These are phyloP conservation scores for Mesorhabditis belari DNA, from an alignment of 2,888 invertebrate species.

Conservation along the genomic window DNA sequence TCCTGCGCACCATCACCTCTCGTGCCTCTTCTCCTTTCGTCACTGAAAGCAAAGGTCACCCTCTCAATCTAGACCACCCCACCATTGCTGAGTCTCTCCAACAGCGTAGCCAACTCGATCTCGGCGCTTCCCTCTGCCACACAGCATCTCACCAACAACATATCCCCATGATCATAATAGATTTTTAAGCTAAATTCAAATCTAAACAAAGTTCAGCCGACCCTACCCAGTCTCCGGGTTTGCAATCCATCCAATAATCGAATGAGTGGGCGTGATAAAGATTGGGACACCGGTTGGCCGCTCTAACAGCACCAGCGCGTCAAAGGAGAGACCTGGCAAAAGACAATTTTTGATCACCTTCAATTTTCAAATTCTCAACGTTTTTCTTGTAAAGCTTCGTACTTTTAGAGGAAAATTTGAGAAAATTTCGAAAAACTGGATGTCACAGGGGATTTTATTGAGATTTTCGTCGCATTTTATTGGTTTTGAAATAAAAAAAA, in stretches of 20 bases:
- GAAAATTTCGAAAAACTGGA: too few relatives aligned
- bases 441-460: too few relatives aligned
- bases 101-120: slow-evolving; percentile 69
- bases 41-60: slow-evolving; percentile 61
- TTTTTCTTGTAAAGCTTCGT: too few relatives aligned
- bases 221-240: slow-evolving; percentile 39
- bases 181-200: slow-evolving; percentile 31
- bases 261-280: slow-evolving; percentile 75
- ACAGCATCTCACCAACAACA: slow-evolving; percentile 68
- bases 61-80: too few relatives aligned
- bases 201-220: background rate
- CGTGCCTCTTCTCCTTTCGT: slow-evolving; percentile 66
- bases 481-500: too few relatives aligned
- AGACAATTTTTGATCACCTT: slow-evolving; percentile 12
- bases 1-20: slow-evolving; percentile 54
- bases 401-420: too few relatives aligned
- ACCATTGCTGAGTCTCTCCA: slow-evolving; percentile 67
- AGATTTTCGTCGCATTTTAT: too few relatives aligned
- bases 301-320: slow-evolving; percentile 79
- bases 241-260: slow-evolving; percentile 70
- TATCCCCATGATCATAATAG: slow-evolving; percentile 89
- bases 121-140: slow-evolving; percentile 59
- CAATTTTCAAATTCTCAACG: too few relatives aligned
- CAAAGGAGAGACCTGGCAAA: slow-evolving; percentile 77
- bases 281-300: slow-evolving; percentile 74